Evolutionary conservation across 1,140 invertebrate genomes (phyloP).

Genomic region (Panagrolaimus sp.): DNA sequence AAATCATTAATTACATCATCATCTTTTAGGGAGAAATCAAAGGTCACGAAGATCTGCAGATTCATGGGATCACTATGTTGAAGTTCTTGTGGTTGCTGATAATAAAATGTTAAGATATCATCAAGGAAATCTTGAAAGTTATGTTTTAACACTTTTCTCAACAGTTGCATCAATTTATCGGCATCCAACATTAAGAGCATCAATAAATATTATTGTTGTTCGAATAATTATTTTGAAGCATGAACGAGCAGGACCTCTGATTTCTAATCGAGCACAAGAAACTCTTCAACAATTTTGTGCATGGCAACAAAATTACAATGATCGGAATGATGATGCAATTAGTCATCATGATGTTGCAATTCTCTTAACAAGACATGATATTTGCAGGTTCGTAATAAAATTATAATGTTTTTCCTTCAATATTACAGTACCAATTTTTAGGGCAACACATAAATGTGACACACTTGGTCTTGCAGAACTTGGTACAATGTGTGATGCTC

Average conservation of each 20-base stretch:
- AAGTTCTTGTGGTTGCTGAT: slow-evolving; percentile 75
- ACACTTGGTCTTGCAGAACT: slow-evolving; percentile 71
- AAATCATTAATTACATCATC: too few relatives aligned
- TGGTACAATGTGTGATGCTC: slow-evolving; percentile 74
- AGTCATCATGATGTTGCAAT: slow-evolving; percentile 84
- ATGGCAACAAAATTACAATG: slow-evolving; percentile 57
- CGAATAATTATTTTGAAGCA: slow-evolving; percentile 66
- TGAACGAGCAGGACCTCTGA: slow-evolving; percentile 49
- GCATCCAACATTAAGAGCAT: slow-evolving; percentile 75
- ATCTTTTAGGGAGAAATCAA: slow-evolving; percentile 22
- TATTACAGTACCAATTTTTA: slow-evolving; percentile 23
- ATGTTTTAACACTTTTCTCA: slow-evolving; percentile 75
- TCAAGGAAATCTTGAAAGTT: slow-evolving; percentile 66
- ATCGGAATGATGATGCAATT: slow-evolving; percentile 53
- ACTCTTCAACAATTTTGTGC: slow-evolving; percentile 58
- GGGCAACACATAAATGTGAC: slow-evolving; percentile 57
- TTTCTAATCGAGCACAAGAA: slow-evolving; percentile 55
- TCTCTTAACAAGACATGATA: slow-evolving; percentile 72
- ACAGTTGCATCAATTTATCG: slow-evolving; percentile 75
- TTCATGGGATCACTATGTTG: slow-evolving; percentile 70
- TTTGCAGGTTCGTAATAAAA: slow-evolving; percentile 41
- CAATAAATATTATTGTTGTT: slow-evolving; percentile 72
- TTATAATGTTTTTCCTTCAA: not conserved
- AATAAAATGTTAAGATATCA: slow-evolving; percentile 73
- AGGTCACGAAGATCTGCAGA: slow-evolving; percentile 52